These are phyloP conservation scores for Chrysolina oricalcia DNA, from an alignment of 2,888 invertebrate genomes.

Conservation along the genomic window DNA sequence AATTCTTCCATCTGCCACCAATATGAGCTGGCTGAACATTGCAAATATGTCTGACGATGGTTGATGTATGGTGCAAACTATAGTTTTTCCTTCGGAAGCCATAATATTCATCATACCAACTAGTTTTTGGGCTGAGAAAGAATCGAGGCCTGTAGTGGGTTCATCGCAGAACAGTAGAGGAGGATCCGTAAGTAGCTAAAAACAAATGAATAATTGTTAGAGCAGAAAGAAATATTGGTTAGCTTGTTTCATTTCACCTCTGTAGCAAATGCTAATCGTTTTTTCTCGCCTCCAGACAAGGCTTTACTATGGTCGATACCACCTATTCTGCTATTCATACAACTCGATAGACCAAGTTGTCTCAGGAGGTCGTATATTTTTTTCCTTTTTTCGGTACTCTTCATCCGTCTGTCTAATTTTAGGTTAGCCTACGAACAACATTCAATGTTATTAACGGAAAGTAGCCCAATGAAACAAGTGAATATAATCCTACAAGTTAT, in stretches of 20 bases:
- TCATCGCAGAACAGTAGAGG: slow-evolving; percentile 95
- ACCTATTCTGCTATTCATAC: slow-evolving; percentile 86
- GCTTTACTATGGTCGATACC: slow-evolving; percentile 83
- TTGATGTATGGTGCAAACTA: slow-evolving; percentile 95
- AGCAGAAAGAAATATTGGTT: too few relatives aligned
- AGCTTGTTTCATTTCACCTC: slow-evolving; percentile 76
- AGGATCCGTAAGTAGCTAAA: slow-evolving; percentile 76
- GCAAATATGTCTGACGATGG: slow-evolving; percentile 91
- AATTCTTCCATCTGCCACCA: slow-evolving; percentile 90
- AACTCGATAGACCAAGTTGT: slow-evolving; percentile 81
- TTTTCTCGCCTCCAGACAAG: slow-evolving; percentile 94
- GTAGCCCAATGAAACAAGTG: background rate
- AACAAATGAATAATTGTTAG: background rate
- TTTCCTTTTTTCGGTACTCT: slow-evolving; percentile 75
- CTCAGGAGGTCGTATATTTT: slow-evolving; percentile 82
- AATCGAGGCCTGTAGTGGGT: slow-evolving; percentile 95
- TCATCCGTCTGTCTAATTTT: slow-evolving; percentile 83
- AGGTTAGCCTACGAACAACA: slow-evolving; percentile 79
- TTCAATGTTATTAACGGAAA: background rate
- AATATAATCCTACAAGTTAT: too few relatives aligned
- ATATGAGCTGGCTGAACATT: slow-evolving; percentile 84
- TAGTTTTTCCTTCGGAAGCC: slow-evolving; percentile 86
- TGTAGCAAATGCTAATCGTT: slow-evolving; percentile 92
- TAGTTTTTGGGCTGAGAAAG: slow-evolving; percentile 92
- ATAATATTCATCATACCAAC: slow-evolving; percentile 81